phyloP scores from a whole-genome alignment of 2,797 vertebrate genomes.

The Furcifer pardalis region DNA sequence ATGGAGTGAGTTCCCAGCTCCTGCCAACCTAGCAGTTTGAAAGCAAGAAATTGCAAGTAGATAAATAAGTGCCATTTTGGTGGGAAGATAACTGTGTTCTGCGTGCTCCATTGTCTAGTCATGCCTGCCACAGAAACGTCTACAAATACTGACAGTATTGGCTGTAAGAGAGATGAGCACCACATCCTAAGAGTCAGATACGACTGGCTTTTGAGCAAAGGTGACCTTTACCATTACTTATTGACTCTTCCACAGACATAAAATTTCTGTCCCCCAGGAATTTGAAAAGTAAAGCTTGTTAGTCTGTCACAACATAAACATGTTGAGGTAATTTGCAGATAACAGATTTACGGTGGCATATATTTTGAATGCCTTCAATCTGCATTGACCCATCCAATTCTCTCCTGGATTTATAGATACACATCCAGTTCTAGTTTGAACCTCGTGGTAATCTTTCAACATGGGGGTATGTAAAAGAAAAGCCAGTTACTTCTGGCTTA shows the following conservation, averaged over 20 bases:
- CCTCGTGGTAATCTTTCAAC: neutral
- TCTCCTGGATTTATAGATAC: neutral
- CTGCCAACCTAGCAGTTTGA: too few relatives aligned
- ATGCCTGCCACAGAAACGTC: too few relatives aligned
- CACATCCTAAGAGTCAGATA: too few relatives aligned
- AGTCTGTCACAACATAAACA: neutral
- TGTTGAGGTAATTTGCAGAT: neutral
- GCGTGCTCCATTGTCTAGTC: too few relatives aligned
- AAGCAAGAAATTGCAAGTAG: too few relatives aligned
- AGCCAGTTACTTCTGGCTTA: neutral
- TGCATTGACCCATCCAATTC: neutral
- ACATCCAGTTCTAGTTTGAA: neutral
- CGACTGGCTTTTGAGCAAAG: too few relatives aligned
- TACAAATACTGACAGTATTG: too few relatives aligned
- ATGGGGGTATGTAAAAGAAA: conserved; percentile 1
- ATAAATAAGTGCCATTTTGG: too few relatives aligned
- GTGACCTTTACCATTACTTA: too few relatives aligned
- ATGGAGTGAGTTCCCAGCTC: too few relatives aligned
- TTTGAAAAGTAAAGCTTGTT: neutral
- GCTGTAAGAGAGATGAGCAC: too few relatives aligned
- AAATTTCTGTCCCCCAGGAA: neutral
- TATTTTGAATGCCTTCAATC: neutral
- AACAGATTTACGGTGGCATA: neutral
- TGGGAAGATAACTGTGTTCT: too few relatives aligned
- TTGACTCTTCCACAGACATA: neutral